Evolutionary conservation across 2,113 vertebrate species (phyloP).

Genomic region (Microcebus ravelobensis): DNA sequence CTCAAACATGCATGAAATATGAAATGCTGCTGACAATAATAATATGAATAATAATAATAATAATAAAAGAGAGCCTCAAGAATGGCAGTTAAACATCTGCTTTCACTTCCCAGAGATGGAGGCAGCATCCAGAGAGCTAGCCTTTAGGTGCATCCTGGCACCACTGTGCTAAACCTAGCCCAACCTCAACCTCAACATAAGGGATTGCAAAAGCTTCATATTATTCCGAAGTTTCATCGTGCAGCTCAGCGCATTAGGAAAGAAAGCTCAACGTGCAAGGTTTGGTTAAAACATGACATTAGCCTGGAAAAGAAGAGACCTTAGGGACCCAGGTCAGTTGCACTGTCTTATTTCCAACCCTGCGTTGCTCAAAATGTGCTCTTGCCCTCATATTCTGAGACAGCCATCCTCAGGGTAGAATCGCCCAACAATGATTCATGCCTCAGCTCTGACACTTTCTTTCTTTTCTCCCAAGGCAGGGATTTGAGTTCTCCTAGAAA

Average conservation of each 20-base stretch:
- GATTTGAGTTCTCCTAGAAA: neutral
- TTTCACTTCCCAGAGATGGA: neutral
- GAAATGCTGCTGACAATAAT: neutral
- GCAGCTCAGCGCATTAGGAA: slow-evolving; percentile 86
- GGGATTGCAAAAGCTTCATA: slow-evolving; percentile 67
- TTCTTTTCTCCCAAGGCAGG: neutral
- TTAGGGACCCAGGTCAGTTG: slow-evolving; percentile 88
- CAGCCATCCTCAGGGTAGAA: slow-evolving; percentile 78
- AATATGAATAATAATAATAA: neutral
- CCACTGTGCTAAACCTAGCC: neutral
- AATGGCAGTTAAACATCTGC: neutral
- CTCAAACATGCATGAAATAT: slow-evolving; percentile 37
- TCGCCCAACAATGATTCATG: slow-evolving; percentile 75
- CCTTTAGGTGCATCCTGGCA: neutral
- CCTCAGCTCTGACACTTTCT: slow-evolving; percentile 49
- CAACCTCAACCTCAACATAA: slow-evolving; percentile 12
- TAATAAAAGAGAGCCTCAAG: neutral
- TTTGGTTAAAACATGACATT: slow-evolving; percentile 85
- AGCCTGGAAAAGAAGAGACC: slow-evolving; percentile 86
- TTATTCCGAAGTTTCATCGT: slow-evolving; percentile 81
- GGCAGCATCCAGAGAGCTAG: neutral
- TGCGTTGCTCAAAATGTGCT: slow-evolving; percentile 5
- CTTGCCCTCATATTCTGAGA: slow-evolving; percentile 62
- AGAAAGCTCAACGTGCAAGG: slow-evolving; percentile 88
- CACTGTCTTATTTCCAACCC: slow-evolving; percentile 65